Evolutionary conservation across 2,113 vertebrate species (phyloP), one percentile per base, ranked within the genome.

Genomic region (Morone saxatilis): DNA sequence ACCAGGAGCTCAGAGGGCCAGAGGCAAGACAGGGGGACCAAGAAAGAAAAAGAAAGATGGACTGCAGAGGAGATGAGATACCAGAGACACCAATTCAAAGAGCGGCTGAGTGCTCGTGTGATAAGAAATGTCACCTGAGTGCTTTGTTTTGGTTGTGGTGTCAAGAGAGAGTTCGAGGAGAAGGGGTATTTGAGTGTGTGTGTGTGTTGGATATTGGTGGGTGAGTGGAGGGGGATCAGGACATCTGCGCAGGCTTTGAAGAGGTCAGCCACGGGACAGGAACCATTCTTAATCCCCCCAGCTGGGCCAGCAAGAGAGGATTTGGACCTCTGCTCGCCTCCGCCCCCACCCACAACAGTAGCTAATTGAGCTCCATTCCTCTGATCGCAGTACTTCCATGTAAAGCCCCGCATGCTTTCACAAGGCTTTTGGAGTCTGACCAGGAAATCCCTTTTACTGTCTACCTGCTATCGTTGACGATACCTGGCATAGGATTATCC

Each of bases 211-310:
- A 16, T 83, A 5, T n/a, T 19, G 47, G 62, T 51, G 73, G 19
- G 73, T 70, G 78, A 71, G 73, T 31, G 70, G 45, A 50, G 66
- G 87, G 83, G 78, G 76, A 77, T 90, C 86, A 80, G 89, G 93
- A 94, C 95, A 94, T 95, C 94, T 95, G 94, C 72, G 86, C 86
- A 79, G 86, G 93, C 91, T 95, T 94, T 94, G 89, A 92, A 91
- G 94, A 92, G 95, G 93, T 95, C 95, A 96, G 83, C 88, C 92
- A 93, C 80, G 83, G 93, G 94, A 95, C 94, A 94, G 94, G 91
- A 93, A 93, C 90, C 86, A 86, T 85, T 92, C 84, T 92, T 95
- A 95, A 95, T 95, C 94, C 92, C 69, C 81, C 88, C 90, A 92
- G 91, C 90, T 92, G 90, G 92, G 88, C 72, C 84, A 63, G 81